Conservation (phyloP, 2,888 invertebrate species). For the Mythimna ferrago region DNA sequence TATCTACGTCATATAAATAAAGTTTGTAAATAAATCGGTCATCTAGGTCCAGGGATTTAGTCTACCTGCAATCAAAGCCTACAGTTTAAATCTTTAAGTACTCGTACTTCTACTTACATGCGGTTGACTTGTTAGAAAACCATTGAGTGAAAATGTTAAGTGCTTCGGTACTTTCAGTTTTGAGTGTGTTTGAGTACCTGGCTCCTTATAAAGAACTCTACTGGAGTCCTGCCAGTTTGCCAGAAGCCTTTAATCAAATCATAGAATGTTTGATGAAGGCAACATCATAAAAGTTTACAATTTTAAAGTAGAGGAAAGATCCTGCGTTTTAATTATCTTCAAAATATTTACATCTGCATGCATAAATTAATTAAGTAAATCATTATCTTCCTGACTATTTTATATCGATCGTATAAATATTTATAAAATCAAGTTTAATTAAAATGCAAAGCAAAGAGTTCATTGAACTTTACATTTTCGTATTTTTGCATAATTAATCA, state of each 20-base stretch:
- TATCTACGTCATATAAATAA: too few relatives aligned
- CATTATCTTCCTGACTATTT: slow-evolving; percentile 16
- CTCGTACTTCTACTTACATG: too few relatives aligned
- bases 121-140: too few relatives aligned
- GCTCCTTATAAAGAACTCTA: too few relatives aligned
- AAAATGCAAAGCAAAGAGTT: slow-evolving; percentile 46
- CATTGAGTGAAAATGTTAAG: too few relatives aligned
- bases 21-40: too few relatives aligned
- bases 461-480: slow-evolving; percentile 57
- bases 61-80: too few relatives aligned
- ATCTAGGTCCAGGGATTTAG: too few relatives aligned
- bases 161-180: too few relatives aligned
- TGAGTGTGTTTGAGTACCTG: too few relatives aligned
- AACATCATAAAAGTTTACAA: background rate
- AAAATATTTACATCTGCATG: slow-evolving; percentile 4
- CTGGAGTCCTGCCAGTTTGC: too few relatives aligned
- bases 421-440: slow-evolving; percentile 40
- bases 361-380: slow-evolving; percentile 19
- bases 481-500: slow-evolving; percentile 53
- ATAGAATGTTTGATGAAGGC: background rate
- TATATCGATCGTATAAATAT: slow-evolving; percentile 42
- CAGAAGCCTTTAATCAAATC: background rate
- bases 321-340: slow-evolving; percentile 1
- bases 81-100: too few relatives aligned
- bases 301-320: background rate